These are phyloP conservation scores for Isoperla grammatica DNA, from an alignment of 2,888 invertebrate species.

Conservation along the genomic window DNA sequence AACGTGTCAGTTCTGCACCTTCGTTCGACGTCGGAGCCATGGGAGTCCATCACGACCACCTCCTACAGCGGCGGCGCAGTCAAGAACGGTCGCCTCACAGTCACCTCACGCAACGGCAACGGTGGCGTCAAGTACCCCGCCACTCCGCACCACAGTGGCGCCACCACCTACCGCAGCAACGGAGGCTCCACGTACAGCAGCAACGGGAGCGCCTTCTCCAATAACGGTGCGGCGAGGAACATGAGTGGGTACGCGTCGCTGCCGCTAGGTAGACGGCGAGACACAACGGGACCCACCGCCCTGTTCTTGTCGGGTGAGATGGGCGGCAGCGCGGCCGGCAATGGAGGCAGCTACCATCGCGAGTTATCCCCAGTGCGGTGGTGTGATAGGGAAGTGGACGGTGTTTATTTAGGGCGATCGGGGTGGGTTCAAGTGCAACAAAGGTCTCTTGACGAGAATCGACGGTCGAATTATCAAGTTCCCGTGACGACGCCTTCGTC, in stretches of 20 bases:
- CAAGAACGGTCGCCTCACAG: slow-evolving; percentile 30
- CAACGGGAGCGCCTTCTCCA: slow-evolving; percentile 7
- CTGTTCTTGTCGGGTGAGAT: slow-evolving; percentile 21
- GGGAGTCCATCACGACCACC: slow-evolving; percentile 46
- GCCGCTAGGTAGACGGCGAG: slow-evolving; percentile 23
- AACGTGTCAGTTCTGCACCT: slow-evolving; percentile 53
- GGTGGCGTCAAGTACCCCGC: slow-evolving; percentile 24
- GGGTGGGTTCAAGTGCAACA: slow-evolving; percentile 55
- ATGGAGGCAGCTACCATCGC: slow-evolving; percentile 45
- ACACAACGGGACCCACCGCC: slow-evolving; percentile 18
- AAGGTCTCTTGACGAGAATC: slow-evolving; percentile 49
- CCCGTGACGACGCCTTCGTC: slow-evolving; percentile 10
- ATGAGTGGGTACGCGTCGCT: slow-evolving; percentile 24
- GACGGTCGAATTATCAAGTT: slow-evolving; percentile 32
- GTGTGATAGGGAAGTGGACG: slow-evolving; percentile 55
- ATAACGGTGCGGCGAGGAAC: slow-evolving; percentile 1
- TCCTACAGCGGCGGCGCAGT: slow-evolving; percentile 36
- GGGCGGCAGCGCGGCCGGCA: slow-evolving; percentile 25
- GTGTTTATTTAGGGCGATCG: slow-evolving; percentile 52
- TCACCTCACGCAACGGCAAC: slow-evolving; percentile 36
- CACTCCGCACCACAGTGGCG: slow-evolving; percentile 6
- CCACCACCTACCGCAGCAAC: slow-evolving; percentile 14
- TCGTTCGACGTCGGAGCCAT: slow-evolving; percentile 50
- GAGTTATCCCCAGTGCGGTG: slow-evolving; percentile 54
- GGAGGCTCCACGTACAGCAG: slow-evolving; percentile 1